Percentiles rank a stretch among this genome's conserved stretches.
phyloP scores from a whole-genome alignment of 2,797 vertebrate genomes.

The Xiphophorus birchmanni region DNA sequence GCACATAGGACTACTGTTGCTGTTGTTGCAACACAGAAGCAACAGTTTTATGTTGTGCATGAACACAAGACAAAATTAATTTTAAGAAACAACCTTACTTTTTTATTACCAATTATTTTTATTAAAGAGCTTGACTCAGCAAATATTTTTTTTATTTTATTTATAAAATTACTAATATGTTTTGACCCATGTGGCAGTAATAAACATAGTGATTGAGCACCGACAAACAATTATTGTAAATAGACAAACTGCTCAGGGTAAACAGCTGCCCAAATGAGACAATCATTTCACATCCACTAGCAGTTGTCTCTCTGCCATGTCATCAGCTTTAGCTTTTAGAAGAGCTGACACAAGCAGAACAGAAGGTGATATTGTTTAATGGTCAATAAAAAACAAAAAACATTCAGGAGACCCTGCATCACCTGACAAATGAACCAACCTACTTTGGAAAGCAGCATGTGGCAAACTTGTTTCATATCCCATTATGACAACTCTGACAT shows the following conservation, averaged over 20 bases:
- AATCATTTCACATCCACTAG: slow-evolving; percentile 57
- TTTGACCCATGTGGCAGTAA: slow-evolving; percentile 4
- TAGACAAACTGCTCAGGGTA: slow-evolving; percentile 19
- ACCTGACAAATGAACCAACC: slow-evolving; percentile 60
- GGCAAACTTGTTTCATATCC: slow-evolving; percentile 31
- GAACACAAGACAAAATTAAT: neutral
- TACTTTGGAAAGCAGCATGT: slow-evolving; percentile 37
- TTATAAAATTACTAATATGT: slow-evolving; percentile 1
- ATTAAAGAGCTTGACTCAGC: neutral
- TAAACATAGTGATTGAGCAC: neutral
- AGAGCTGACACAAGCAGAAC: slow-evolving; percentile 66
- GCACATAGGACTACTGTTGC: neutral
- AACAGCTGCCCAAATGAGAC: slow-evolving; percentile 56
- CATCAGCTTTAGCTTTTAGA: slow-evolving; percentile 63
- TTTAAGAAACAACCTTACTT: neutral
- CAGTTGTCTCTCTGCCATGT: slow-evolving; percentile 57
- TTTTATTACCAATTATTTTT: neutral
- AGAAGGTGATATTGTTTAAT: slow-evolving; percentile 66
- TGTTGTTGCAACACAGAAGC: neutral
- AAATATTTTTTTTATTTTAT: neutral
- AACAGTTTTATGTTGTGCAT: neutral
- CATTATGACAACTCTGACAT: slow-evolving; percentile 22
- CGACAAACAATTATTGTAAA: slow-evolving; percentile 9
- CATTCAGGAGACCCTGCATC: slow-evolving; percentile 54
- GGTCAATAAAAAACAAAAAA: slow-evolving; percentile 65